Base-by-base conservation (phyloP, 2,113 vertebrate genomes). In the Ornithorhynchus anatinus region DNA sequence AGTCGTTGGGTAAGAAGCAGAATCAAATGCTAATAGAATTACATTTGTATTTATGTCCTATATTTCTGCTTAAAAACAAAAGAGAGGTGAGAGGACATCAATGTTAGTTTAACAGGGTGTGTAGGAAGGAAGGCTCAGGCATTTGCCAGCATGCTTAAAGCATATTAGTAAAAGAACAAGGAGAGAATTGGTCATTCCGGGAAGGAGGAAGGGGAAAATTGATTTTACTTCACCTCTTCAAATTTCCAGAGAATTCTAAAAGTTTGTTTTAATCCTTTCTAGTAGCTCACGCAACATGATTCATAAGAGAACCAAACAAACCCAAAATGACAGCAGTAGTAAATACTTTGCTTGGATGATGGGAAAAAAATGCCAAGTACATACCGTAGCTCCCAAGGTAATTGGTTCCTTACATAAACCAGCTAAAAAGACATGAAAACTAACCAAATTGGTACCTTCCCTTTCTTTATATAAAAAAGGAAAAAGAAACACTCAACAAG, bases 111-210 rank as follows among this genome's bases (percentile, higher is more conserved):
- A 72, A 84, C 10, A 88, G 84, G 59, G 70, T 77, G 40, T 51
- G 60, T 43, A 85, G 74, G 67, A 84, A 81, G 85, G 65, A 77
- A 72, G 42, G 56, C 19, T 79, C 2, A 60, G 59, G 69, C 73
- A 37, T 53, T 48, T 84, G 77, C 74, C 86, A 85, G 84, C 91
- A 93, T 93, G 91, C 92, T 85, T 63, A 16, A 32, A 77, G 72
- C 16, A n/a, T 40, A 86, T 93, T 92, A 94, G 92, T 91, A 77
- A 69, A 76, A 74, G 73, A 77, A 84, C n/a, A 78, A 80, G 77
- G 42, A 79, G 64, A 15, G n/a, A 7, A 2, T 52, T 80, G 65
- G 61, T 72, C 69, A 77, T 37, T 67, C 69, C 52, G 84, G 72
- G 36, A 69, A 31, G 8, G 9, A 5, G 20, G 71, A 25, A 25